Conservation (phyloP, 2,888 invertebrate species). For the Salpingus planirostris region DNA sequence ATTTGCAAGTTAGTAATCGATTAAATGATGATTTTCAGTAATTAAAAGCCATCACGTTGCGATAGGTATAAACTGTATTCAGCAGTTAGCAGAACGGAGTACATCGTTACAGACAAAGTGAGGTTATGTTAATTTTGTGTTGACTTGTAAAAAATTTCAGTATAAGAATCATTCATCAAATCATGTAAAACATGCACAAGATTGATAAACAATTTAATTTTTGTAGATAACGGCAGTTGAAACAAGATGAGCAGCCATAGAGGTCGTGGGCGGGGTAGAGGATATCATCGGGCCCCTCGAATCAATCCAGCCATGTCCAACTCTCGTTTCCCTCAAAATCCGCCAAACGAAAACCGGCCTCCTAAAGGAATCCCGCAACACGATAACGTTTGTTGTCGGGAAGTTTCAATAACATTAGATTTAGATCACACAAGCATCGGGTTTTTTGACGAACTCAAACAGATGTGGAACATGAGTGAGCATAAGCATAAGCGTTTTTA, state of each 20-base stretch:
- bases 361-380: conserved; percentile 30
- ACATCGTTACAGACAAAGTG: too few relatives aligned
- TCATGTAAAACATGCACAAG: too few relatives aligned
- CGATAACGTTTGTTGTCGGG: conserved; percentile 34
- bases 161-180: too few relatives aligned
- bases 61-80: too few relatives aligned
- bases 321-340: conserved; percentile 1
- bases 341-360: conserved; percentile 18
- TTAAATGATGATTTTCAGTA: too few relatives aligned
- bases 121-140: too few relatives aligned
- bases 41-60: too few relatives aligned
- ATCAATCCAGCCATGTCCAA: conserved; percentile 8
- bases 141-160: too few relatives aligned
- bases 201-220: not conserved
- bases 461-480: conserved; percentile 30
- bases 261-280: conserved; percentile 22
- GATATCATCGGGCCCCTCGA: conserved; percentile 12
- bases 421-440: conserved; percentile 38
- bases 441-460: conserved; percentile 44
- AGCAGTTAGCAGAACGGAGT: too few relatives aligned
- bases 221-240: not conserved
- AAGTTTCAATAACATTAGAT: conserved; percentile 38
- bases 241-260: conserved; percentile 13
- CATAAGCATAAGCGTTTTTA: too few relatives aligned
- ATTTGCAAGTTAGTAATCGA: too few relatives aligned